Evolutionary conservation across 1,140 invertebrate genomes (phyloP), one percentile per base, ranked within the genome.

Genomic region (Paraescarpia echinospica): DNA sequence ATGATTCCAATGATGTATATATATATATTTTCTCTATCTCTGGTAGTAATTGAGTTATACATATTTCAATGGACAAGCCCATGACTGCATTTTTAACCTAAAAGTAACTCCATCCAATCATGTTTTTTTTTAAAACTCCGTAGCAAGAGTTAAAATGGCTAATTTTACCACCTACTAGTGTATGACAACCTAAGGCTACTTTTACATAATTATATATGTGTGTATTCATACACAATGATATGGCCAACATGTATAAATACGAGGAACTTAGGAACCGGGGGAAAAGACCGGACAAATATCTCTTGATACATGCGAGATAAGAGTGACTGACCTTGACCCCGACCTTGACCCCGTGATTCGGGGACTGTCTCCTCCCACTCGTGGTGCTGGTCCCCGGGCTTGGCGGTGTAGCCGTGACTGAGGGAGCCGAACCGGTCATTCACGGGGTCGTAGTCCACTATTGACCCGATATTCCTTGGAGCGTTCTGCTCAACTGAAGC

Each of bases 361-460:
- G 33, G 48, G 5, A 89, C 48, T 34, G 92, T 92, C 92, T 92
- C 92, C 51, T 92, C 92, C 92, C 92, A 92, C 51, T 92, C 33
- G 33, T 77, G 59, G 59, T 77, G 51, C 59, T 34, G 34, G 33
- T 88, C 77, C 48, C 33, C 35, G 18, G 33, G 34, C 22, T 34
- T 48, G 12, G 59, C 8, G 33, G 59, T 35, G 94, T 96, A 96
- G 34, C 96, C 96, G 33, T 97, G 96, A 93, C 97, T 97, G 90
- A 98, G 95, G 33, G 98, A 98, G 94, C 98, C 98, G 95, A 98
- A 98, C 95, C 98, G 97, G 93, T 98, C 98, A 96, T 99, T 99
- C 89, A 99, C 97, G 1, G 99, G 99, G 96, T 99, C 99, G 95
- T 99, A 98, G 96, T 99, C 98, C 89, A 98, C 97, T 93, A 99